These are phyloP conservation scores for Casuarius casuarius DNA, from an alignment of 2,113 vertebrate species.

Conservation along the genomic window DNA sequence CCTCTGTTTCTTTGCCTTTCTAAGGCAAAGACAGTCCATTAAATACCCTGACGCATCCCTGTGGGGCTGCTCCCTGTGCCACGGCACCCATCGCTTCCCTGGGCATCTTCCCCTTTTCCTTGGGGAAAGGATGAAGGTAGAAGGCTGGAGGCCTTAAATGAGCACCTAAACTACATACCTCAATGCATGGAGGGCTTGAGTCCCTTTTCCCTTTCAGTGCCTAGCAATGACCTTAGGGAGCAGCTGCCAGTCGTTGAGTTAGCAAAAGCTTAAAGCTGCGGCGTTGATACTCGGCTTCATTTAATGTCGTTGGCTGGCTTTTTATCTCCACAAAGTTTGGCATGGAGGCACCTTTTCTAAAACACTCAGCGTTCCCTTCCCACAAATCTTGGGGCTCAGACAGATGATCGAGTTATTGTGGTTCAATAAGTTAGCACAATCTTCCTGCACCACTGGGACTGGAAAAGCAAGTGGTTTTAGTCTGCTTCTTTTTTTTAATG, in stretches of 20 bases:
- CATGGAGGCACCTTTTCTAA: background rate
- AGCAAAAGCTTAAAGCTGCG: background rate
- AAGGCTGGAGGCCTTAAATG: background rate
- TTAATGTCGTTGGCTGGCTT: background rate
- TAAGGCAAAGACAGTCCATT: background rate
- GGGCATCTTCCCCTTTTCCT: background rate
- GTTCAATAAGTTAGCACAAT: background rate
- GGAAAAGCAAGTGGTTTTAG: background rate
- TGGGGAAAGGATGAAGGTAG: background rate
- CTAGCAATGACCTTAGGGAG: background rate
- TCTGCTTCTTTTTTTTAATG: background rate
- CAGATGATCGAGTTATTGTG: background rate
- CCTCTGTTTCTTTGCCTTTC: background rate
- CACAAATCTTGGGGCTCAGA: background rate
- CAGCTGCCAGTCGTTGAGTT: background rate
- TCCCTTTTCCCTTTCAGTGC: background rate
- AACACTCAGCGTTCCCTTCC: background rate
- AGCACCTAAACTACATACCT: background rate
- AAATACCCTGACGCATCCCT: background rate
- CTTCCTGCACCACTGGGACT: background rate
- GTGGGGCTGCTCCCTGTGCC: background rate
- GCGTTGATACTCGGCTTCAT: accelerated
- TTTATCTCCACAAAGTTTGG: background rate
- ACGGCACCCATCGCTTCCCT: background rate
- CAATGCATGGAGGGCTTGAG: background rate